Evolutionary conservation across 2,888 invertebrate species (phyloP), one percentile per base, ranked within the genome.

Genomic region (Dione vanillae): DNA sequence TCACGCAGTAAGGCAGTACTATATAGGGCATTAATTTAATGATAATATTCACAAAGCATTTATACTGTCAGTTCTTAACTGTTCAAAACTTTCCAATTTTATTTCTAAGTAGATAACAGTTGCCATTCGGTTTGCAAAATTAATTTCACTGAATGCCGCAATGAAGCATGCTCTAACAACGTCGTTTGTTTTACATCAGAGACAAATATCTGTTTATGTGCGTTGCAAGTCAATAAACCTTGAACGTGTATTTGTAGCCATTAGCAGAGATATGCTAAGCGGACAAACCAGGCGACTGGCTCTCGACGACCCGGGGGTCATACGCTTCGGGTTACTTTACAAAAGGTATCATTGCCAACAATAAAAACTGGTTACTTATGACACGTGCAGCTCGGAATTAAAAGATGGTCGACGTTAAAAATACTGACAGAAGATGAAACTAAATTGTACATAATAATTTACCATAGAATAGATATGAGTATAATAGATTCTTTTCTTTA

Each of bases 221-320:
- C 45, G 59, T 61, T 66, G 70, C 64, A 52, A 64, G 70, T 67
- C 67, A 51, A 65, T 72, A 70, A 70, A 67, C 70, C 67, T 72
- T 67, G 70, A 64, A 62, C 35, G 64, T 52, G 35, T 65, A 59
- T 52, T 70, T 68, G 64, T 71, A 69, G 19, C 59, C 37, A 73
- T 73, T 74, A 74, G 65, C 71, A 62, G 64, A 43, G 64, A 47
- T 47, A 47, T 47, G 74, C 62, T 64, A 74, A 74, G 67, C 67
- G 41, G 66, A 51, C 41, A 51, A 56, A 54, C 67, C 58, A 49
- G 54, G 64, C 14, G 43, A 45, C 35, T 45, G n/a, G 67, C 62
- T 67, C 70, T 69, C 20, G 35, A 3, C 19, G 62, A 69, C 69
- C 62, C 37, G 47, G 64, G 68, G 69, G 69, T 69, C 69, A 67